Evolutionary conservation across 53 echinoderm and acorn worm species (phyloP).

Genomic region (Crossaster papposus): DNA sequence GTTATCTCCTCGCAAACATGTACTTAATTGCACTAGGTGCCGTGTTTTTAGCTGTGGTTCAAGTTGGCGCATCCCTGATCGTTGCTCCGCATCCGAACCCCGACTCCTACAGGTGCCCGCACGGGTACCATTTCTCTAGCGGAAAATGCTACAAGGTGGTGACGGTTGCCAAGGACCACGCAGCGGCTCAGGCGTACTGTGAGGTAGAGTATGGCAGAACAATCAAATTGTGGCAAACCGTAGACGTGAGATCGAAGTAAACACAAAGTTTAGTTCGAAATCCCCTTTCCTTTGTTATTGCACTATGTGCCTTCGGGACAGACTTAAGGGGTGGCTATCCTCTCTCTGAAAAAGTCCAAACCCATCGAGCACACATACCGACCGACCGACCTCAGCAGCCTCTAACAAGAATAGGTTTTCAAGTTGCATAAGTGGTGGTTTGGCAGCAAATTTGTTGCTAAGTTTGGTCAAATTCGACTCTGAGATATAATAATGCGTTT

Average conservation of each 20-base stretch:
- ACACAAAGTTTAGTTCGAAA: background rate
- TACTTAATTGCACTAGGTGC: slow-evolving; percentile 8
- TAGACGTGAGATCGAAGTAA: background rate
- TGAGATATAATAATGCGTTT: no score
- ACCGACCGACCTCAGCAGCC: no score
- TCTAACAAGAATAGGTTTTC: no score
- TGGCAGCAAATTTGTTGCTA: no score
- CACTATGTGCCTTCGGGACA: no score
- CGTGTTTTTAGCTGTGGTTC: background rate
- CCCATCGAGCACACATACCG: no score
- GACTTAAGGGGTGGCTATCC: no score
- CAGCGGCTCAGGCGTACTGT: slow-evolving; percentile 1
- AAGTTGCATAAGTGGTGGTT: no score
- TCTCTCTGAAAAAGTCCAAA: no score
- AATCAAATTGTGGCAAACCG: background rate
- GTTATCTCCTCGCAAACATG: slow-evolving; percentile 1
- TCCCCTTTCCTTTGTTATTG: no score
- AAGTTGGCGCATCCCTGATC: background rate
- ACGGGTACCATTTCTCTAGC: background rate
- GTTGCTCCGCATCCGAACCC: background rate
- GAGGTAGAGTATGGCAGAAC: slow-evolving; percentile 4
- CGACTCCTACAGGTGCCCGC: slow-evolving; percentile 16
- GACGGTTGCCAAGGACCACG: background rate
- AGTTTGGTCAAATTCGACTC: no score
- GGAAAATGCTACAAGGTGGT: slow-evolving; percentile 31